Evolutionary conservation across 2,113 vertebrate species (phyloP), one percentile per base, ranked within the genome.

Genomic region (Otolemur garnettii): DNA sequence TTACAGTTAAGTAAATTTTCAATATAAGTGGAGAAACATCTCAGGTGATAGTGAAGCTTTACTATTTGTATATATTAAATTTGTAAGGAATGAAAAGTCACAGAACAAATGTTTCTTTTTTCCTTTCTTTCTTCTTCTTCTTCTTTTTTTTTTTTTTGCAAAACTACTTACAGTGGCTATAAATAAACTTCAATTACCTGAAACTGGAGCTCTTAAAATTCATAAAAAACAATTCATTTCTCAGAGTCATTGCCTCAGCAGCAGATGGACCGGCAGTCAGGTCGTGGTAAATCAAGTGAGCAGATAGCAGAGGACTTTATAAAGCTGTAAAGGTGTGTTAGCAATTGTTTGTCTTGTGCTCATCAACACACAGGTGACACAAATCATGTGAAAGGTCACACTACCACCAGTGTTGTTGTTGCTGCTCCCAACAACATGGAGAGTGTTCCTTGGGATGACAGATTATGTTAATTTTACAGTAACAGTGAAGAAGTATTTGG

Each of bases 371-470:
- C 9, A 21, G 30, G 35, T 7, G 38, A 19, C 57, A 3, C 18
- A 53, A 24, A 35, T 1, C 45, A 17, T 0, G 3, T 0, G 59
- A 59, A 55, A 91, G 21, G n/a, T 53, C 59, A 26, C 50, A 7
- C 0, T 9, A 3, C 9, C 21, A 24, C 19, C 19, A 15, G 3
- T 17, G 8, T 2, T 11, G 21, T 2, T 0, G 0, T 66, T 55
- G 0, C 4, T 38, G 38, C 11, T 15, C 50, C 15, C 4, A 6
- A 1, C 28, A 5, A 26, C 1, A 0, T 7, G 75, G 26, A 21
- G 24, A 7, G 5, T 5, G 59, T 0, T n/a, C 28, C 42, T 2
- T 0, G 1, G 22, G 28, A 12, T 5, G 14, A 24, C 1, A 6
- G 69, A 2, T 24, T 30, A 26, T 13, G 55, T 35, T 24, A 18